Conservation (phyloP, 2,113 vertebrate genomes). For the Malaclemys terrapin region DNA sequence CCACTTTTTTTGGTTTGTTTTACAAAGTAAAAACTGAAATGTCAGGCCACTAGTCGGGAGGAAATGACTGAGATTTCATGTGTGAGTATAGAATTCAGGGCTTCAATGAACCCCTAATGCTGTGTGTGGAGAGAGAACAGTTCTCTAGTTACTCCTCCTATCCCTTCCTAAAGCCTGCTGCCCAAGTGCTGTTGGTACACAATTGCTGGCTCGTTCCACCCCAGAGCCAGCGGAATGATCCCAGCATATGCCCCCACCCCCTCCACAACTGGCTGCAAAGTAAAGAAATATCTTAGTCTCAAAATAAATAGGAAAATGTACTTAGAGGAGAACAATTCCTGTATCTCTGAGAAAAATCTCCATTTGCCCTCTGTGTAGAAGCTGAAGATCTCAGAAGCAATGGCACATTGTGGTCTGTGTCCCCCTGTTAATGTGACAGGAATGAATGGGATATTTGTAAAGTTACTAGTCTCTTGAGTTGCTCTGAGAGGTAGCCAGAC, state of each 20-base stretch:
- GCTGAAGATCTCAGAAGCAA: neutral
- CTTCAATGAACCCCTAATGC: neutral
- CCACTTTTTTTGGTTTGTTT: neutral
- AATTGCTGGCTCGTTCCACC: neutral
- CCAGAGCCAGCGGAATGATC: neutral
- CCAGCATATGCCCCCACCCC: neutral
- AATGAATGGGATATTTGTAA: neutral
- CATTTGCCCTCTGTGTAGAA: neutral
- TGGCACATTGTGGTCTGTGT: neutral
- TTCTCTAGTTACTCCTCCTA: neutral
- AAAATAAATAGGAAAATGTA: neutral
- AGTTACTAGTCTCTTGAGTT: neutral
- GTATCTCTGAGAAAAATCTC: neutral
- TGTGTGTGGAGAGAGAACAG: neutral
- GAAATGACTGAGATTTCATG: fast-evolving
- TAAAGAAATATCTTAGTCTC: neutral
- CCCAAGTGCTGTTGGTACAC: neutral
- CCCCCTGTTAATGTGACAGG: neutral
- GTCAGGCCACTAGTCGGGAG: fast-evolving
- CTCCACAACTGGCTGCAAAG: neutral
- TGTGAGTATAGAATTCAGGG: fast-evolving
- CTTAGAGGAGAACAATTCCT: neutral
- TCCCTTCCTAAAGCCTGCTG: neutral
- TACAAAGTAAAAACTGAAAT: neutral
- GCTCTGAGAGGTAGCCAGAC: neutral